Conservation (phyloP, 2,888 invertebrate species). For the Eilema sororculum region DNA sequence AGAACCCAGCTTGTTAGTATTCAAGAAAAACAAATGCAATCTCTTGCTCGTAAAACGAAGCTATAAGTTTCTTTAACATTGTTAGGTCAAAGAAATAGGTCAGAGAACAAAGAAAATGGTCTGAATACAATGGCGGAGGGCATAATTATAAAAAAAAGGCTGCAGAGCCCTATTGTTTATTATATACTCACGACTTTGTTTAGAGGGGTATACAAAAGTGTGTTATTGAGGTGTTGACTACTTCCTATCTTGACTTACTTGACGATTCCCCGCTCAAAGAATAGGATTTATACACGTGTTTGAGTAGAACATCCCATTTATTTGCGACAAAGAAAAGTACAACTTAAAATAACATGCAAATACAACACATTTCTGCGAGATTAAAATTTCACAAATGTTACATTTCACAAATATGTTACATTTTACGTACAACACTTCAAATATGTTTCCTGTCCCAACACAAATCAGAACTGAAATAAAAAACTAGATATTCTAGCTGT, state of each 20-base stretch:
- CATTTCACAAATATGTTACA: not conserved
- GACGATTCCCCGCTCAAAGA: too few relatives aligned
- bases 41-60: slow-evolving; percentile 1
- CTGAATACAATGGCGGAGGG: not conserved
- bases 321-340: too few relatives aligned
- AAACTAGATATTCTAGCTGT: not conserved
- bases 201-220: not conserved
- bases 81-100: slow-evolving; percentile 14
- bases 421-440: not conserved
- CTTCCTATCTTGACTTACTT: too few relatives aligned
- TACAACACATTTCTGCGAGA: not conserved
- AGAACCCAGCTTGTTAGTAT: not conserved
- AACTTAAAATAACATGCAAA: not conserved
- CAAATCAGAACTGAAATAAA: slow-evolving; percentile 2
- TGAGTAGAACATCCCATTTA: too few relatives aligned
- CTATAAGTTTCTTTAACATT: not conserved
- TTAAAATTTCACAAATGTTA: not conserved
- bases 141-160: not conserved
- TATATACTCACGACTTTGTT: not conserved
- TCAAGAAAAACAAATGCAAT: not conserved
- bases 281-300: too few relatives aligned
- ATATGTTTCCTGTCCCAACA: not conserved
- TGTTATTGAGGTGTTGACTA: too few relatives aligned
- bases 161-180: not conserved
- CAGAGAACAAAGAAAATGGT: slow-evolving; percentile 16